Evolutionary conservation across 2,888 invertebrate species (phyloP), one percentile per base, ranked within the genome.

Genomic region (Patella depressa): DNA sequence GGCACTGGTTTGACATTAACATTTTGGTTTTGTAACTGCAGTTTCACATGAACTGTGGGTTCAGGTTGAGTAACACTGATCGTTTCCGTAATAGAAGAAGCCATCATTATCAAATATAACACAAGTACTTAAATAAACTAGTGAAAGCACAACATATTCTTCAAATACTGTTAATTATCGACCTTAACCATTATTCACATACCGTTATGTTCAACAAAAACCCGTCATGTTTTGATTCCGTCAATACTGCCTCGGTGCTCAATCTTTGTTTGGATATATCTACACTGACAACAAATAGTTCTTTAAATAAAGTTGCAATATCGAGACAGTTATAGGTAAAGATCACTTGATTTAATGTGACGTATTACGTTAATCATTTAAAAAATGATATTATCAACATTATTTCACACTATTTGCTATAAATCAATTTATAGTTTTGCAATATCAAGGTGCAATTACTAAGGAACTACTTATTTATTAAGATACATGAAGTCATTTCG

Each of bases 41-140:
- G 80, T 65, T 80, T 85, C 85, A 89, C 84, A 70, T 88, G 87
- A 29, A 88, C 34, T 7, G 88, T 88, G 55, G 88, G 86, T 73
- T 88, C 88, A 14, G 79, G 75, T 2, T 34, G 79, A 24, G 19
- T 24, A 19, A 24, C 19, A 24, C 19, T 19, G 19, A 65, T 65
- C 15, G 75, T 75, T 69, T 79, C 65, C 17, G 79, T 77, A 69
- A 71, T 76, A 19, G 76, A 34, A 34, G 82, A n/a, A 19, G 77
- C 73, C 76, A 81, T 76, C 74, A 78, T 77, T 73, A 54, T 72
- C 19, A 71, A 69, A 11, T 17, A 53, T 53, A 69, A 19, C 34
- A 14, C 24, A 53, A 24, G 4, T 45, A 45, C 9, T 9, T 45
- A 53, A n/a, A 34, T 19, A 19, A 24, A 72, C 24, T 24, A 17